Percentiles rank a stretch among this genome's conserved stretches.
Conservation (phyloP, 2,888 invertebrate genomes). For the Amiota communis region DNA sequence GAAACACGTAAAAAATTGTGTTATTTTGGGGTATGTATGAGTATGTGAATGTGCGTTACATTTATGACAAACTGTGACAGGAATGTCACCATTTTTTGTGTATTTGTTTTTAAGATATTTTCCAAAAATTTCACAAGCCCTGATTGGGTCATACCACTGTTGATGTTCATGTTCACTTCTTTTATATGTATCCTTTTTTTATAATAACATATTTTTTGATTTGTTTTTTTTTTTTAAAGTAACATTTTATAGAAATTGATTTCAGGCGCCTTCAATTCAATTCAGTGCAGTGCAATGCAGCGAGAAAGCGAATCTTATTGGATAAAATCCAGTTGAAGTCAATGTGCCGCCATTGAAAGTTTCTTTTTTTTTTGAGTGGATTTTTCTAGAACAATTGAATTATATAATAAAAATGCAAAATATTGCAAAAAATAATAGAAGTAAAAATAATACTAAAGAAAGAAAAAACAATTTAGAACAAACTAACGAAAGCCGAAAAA, state of each 20-base stretch:
- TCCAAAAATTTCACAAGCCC: too few species aligned
- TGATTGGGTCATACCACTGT: too few species aligned
- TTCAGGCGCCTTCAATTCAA: conserved; percentile 1
- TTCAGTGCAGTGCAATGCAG: not conserved
- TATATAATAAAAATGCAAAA: conserved; percentile 12
- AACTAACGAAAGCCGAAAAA: not conserved
- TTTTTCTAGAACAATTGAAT: conserved; percentile 16
- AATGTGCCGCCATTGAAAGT: conserved; percentile 21
- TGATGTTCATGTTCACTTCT: too few species aligned
- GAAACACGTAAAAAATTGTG: conserved; percentile 66
- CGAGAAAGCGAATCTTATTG: not conserved
- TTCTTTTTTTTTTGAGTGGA: too few species aligned
- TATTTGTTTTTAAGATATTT: too few species aligned
- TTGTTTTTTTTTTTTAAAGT: conserved; percentile 12
- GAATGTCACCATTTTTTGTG: not conserved
- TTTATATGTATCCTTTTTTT: not conserved
- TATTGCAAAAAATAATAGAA: not conserved
- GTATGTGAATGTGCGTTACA: not conserved
- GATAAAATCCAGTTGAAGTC: not conserved
- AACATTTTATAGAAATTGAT: conserved; percentile 13
- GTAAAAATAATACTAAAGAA: not conserved
- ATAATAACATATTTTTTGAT: not conserved
- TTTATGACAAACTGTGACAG: conserved; percentile 7
- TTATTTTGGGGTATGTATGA: conserved; percentile 43
- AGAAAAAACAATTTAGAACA: not conserved